Evolutionary conservation across 2,888 invertebrate genomes (phyloP).

Genomic region (Rhopalosiphum nymphaeae): DNA sequence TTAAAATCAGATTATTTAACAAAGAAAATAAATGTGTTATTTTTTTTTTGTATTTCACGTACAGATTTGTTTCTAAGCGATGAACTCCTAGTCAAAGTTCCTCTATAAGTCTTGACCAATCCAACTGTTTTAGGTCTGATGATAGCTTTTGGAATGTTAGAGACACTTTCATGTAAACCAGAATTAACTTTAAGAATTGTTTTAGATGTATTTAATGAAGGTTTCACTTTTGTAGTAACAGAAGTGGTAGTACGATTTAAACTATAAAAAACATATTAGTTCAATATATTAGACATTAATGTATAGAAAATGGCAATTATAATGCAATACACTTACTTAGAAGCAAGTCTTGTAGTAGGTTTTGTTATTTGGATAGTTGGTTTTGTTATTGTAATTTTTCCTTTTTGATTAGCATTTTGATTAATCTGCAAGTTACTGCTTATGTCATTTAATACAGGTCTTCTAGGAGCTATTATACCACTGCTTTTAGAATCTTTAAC

Average conservation of each 20-base stretch:
- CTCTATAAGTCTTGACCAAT: slow-evolving; percentile 21
- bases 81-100: slow-evolving; percentile 45
- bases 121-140: slow-evolving; percentile 13
- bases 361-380: slow-evolving; percentile 33
- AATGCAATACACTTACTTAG: slow-evolving; percentile 17
- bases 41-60: not conserved
- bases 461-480: slow-evolving; percentile 33
- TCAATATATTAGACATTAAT: not conserved
- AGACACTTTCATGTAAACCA: slow-evolving; percentile 48
- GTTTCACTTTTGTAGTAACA: slow-evolving; percentile 12
- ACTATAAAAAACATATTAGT: not conserved
- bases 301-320: not conserved
- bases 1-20: not conserved
- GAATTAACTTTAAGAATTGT: slow-evolving; percentile 33
- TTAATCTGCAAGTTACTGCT: slow-evolving; percentile 49
- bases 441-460: slow-evolving; percentile 58
- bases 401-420: slow-evolving; percentile 58
- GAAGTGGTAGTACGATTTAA: slow-evolving; percentile 46
- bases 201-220: slow-evolving; percentile 36
- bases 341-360: slow-evolving; percentile 40
- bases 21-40: not conserved
- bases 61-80: slow-evolving; percentile 51
- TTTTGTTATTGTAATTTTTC: slow-evolving; percentile 30
- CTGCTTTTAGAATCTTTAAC: slow-evolving; percentile 45
- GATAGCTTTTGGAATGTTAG: slow-evolving; percentile 53